These are phyloP conservation scores for Phacellophora camtschatica DNA, from an alignment of 30 jellyfish, hydroid and myxozoan species.

Conservation along the genomic window DNA sequence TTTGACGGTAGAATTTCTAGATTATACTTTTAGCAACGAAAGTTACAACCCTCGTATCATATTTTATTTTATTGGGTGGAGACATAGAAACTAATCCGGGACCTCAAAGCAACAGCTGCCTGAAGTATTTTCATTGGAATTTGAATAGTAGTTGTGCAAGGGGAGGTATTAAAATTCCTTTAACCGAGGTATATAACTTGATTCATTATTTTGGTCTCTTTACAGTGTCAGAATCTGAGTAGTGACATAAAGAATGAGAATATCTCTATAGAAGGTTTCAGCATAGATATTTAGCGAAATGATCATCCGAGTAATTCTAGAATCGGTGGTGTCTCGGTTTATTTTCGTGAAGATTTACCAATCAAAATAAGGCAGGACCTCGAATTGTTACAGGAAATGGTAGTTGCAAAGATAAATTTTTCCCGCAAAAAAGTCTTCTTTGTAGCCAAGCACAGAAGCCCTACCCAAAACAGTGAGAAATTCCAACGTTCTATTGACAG, in stretches of 20 bases:
- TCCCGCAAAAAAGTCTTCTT: neutral
- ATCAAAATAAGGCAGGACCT: neutral
- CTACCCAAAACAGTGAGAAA: neutral
- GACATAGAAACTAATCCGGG: conserved; percentile 7
- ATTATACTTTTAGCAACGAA: neutral
- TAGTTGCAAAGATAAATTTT: neutral
- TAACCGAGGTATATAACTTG: neutral
- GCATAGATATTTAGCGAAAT: neutral
- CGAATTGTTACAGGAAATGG: neutral
- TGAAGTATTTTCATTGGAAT: neutral
- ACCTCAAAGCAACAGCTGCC: neutral
- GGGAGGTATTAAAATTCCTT: neutral
- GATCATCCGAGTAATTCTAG: conserved; percentile 4
- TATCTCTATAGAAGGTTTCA: conserved; percentile 7
- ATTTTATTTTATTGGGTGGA: neutral
- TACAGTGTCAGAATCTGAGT: neutral
- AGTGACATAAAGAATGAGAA: neutral
- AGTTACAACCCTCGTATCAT: neutral
- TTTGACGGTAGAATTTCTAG: conserved; percentile 13
- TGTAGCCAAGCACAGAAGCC: neutral
- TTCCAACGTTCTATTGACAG: neutral
- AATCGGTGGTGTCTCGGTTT: neutral
- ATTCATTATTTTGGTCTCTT: neutral
- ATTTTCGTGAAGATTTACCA: conserved; percentile 22
- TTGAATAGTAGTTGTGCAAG: neutral